phyloP scores from a whole-genome alignment of 2,113 vertebrate species.

The Clarias gariepinus region DNA sequence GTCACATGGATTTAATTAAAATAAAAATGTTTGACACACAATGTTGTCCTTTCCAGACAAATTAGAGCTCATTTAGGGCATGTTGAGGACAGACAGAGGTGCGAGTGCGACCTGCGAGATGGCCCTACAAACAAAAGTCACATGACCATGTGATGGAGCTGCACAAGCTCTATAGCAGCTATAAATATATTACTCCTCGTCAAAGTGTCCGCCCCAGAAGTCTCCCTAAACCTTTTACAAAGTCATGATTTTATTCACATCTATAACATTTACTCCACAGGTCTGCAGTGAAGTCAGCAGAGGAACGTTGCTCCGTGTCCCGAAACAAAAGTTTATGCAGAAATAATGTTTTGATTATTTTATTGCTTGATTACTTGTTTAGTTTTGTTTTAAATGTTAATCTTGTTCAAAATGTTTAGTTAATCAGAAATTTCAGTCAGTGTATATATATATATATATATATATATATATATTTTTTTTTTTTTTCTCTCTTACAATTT shows the following conservation, averaged over 20 bases:
- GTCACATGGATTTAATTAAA: too few relatives aligned
- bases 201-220: background rate
- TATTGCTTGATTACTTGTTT: background rate
- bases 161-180: background rate
- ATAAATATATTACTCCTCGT: background rate
- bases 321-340: background rate
- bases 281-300: constrained; percentile 1
- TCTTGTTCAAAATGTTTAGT: background rate
- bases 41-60: too few relatives aligned
- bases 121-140: too few relatives aligned
- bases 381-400: background rate
- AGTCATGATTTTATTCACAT: background rate
- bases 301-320: background rate
- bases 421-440: background rate
- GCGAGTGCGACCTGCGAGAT: too few relatives aligned
- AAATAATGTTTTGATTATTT: background rate
- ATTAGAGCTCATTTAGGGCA: too few relatives aligned
- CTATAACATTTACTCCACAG: background rate
- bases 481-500: background rate
- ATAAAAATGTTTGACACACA: too few relatives aligned
- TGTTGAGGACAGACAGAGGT: too few relatives aligned
- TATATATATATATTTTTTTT: background rate
- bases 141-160: too few relatives aligned
- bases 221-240: background rate
- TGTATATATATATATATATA: background rate